Evolutionary conservation across 2,113 vertebrate genomes (phyloP), one percentile per base, ranked within the genome.

Genomic region (Catharus minimus): DNA sequence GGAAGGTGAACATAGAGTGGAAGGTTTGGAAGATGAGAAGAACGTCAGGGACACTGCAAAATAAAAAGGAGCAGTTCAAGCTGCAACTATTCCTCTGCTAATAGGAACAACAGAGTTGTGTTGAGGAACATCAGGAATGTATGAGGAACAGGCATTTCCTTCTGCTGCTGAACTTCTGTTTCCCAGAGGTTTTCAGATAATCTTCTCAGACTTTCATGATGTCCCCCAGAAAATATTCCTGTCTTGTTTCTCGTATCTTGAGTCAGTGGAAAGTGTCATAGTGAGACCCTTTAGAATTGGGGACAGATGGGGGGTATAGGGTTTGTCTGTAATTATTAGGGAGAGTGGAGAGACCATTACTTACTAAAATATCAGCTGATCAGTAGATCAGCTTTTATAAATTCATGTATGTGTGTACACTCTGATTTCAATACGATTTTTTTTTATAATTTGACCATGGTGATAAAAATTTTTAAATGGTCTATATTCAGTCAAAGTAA

Each of bases 301-400:
- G 47, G 41, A 46, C 17, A 50, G 15, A 26, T 56, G 5, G 5
- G 30, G 5, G 41, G 5, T 47, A 18, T 18, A 58, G 8, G 1
- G 7, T 30, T 82, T 73, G 7, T 52, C 30, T 86, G 13, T 33
- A 62, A 33, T 72, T 83, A 19, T 64, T 38, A 16, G 13, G 14
- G 16, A 10, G 38, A 2, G 10, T 66, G 1, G 3, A 21, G 0
- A 41, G 1, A 3, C 16, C n/a, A 6, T 84, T 71, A 13, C 49
- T 84, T 52, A 43, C 5, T 67, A 56, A 85, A 85, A n/a, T 79
- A 52, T 22, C 67, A 38, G 38, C 10, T 38, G 38, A 38, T 38
- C 33, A 36, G 18, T 43, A 27, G 10, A 50, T 58, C 7, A 55
- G 5, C 26, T 77, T 67, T 90, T 75, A 38, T 60, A 43, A 85